Percentiles rank a stretch among this genome's conserved stretches.
Conservation (phyloP, 2,797 vertebrate genomes). For the Clarias pachynema region DNA sequence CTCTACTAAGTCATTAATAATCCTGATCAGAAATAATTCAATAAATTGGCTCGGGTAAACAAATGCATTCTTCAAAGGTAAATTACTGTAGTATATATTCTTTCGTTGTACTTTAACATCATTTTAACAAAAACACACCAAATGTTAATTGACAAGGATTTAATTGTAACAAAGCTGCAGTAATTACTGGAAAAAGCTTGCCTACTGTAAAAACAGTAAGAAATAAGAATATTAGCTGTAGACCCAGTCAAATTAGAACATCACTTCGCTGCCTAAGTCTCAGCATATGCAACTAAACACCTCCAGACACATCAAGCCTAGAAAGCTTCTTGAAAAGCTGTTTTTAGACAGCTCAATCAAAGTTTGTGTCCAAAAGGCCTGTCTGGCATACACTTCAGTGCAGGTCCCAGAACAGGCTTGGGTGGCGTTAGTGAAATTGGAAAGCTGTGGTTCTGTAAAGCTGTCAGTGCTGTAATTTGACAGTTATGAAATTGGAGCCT, state of each 20-base stretch:
- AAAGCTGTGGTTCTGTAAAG: constrained; percentile 46
- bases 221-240: not conserved
- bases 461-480: constrained; percentile 52
- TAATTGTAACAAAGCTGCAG: not conserved
- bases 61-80: not conserved
- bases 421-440: constrained; percentile 23
- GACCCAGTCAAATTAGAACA: not conserved
- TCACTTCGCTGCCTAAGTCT: not conserved
- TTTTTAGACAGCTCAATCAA: constrained; percentile 12
- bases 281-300: not conserved
- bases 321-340: not conserved
- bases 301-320: not conserved
- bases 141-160: not conserved
- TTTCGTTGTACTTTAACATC: not conserved
- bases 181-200: not conserved
- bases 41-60: not conserved
- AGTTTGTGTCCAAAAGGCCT: constrained; percentile 23
- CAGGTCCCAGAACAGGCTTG: constrained; percentile 20
- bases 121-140: not conserved
- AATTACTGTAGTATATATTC: not conserved
- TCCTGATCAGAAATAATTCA: not conserved
- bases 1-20: not conserved
- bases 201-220: not conserved
- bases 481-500: constrained; percentile 53
- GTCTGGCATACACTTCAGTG: constrained; percentile 10